These are phyloP conservation scores for Cyclophora albipunctata DNA, from an alignment of 2,888 invertebrate species.

Conservation along the genomic window DNA sequence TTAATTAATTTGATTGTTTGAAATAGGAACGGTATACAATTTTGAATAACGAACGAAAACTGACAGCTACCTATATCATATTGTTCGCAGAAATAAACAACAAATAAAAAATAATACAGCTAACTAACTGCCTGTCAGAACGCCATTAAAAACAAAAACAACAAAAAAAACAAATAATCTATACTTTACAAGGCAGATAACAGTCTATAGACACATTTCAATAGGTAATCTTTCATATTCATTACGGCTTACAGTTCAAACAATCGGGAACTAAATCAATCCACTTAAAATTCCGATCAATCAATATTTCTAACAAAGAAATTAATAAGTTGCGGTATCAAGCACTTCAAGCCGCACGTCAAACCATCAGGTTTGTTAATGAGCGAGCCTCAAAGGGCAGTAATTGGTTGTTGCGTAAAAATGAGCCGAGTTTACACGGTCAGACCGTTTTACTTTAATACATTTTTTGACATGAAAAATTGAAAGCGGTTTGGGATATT, in stretches of 20 bases:
- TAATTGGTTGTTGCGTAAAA: slow-evolving; percentile 33
- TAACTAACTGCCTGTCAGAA: background rate
- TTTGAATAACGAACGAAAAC: too few species aligned
- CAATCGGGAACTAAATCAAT: slow-evolving; percentile 26
- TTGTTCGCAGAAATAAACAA: too few species aligned
- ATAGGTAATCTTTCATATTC: slow-evolving; percentile 13
- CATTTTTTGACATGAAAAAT: too few species aligned
- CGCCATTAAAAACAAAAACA: background rate
- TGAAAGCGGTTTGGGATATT: too few species aligned
- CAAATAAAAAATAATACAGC: too few species aligned
- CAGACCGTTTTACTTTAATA: too few species aligned
- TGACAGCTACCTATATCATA: too few species aligned
- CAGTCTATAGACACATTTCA: slow-evolving; percentile 14
- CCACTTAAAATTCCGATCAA: slow-evolving; percentile 43
- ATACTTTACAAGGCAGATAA: slow-evolving; percentile 16
- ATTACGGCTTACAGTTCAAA: slow-evolving; percentile 9
- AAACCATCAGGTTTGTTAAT: slow-evolving; percentile 27
- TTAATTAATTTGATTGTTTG: too few species aligned
- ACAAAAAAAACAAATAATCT: slow-evolving; percentile 4
- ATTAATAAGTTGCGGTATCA: slow-evolving; percentile 29
- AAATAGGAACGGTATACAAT: too few species aligned
- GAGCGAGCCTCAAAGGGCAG: slow-evolving; percentile 28
- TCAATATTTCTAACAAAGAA: slow-evolving; percentile 30
- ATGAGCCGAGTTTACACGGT: slow-evolving; percentile 1
- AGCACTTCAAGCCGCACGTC: slow-evolving; percentile 10